These are phyloP conservation scores for Oxyura jamaicensis DNA, from an alignment of 2,113 vertebrate genomes.

Conservation along the genomic window DNA sequence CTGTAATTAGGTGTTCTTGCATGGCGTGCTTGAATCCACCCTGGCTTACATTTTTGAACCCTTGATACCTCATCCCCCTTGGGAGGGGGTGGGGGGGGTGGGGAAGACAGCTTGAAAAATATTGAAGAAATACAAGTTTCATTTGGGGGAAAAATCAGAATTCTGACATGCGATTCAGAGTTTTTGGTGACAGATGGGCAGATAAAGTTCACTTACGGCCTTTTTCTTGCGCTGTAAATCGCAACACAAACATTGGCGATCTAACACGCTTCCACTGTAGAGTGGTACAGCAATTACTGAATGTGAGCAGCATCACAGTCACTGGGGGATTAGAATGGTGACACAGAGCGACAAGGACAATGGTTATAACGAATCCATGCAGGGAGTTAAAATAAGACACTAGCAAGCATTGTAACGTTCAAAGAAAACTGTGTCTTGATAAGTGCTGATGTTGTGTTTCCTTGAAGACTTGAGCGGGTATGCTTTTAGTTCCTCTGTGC, in stretches of 20 bases:
- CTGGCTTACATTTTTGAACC: neutral
- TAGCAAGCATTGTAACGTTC: neutral
- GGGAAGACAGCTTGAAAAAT: neutral
- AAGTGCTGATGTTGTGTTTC: neutral
- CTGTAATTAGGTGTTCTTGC: slow-evolving; percentile 6
- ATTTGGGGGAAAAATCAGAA: neutral
- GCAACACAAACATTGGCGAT: neutral
- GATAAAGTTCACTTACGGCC: neutral
- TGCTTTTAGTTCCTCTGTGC: neutral
- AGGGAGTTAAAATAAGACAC: neutral
- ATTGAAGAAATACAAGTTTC: neutral
- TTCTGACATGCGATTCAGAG: neutral
- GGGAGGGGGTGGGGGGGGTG: too few relatives aligned
- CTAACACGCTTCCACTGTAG: neutral
- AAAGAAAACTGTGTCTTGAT: neutral
- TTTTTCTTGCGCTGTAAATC: neutral
- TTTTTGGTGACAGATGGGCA: neutral
- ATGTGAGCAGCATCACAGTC: neutral
- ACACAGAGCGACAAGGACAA: neutral
- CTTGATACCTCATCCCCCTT: neutral
- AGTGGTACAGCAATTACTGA: neutral
- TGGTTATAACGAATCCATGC: neutral
- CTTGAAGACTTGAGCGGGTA: neutral
- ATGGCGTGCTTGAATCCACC: neutral
- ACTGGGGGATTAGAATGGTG: neutral